These are phyloP conservation scores for Agrochola macilenta DNA, from an alignment of 2,888 invertebrate genomes.

Conservation along the genomic window DNA sequence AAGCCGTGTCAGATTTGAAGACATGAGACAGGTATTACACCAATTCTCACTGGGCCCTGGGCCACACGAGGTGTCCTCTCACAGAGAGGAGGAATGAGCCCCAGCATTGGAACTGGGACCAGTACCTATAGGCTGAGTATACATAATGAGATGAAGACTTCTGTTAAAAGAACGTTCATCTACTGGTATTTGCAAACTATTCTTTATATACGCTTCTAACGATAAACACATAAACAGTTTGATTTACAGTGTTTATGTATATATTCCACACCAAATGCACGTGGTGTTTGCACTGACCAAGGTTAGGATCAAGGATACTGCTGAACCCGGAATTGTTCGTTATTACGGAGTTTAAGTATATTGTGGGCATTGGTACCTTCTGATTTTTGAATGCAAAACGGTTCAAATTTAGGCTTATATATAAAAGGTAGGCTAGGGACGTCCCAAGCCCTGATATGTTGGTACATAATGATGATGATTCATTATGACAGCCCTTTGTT, in stretches of 20 bases:
- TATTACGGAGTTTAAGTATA: not conserved
- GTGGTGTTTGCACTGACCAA: slow-evolving; percentile 23
- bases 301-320: slow-evolving; percentile 32
- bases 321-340: not conserved
- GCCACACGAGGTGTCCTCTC: too few species aligned
- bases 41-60: not conserved
- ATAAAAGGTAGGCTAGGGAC: not conserved
- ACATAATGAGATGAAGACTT: not conserved
- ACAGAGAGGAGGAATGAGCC: not conserved
- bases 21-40: not conserved
- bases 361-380: too few species aligned
- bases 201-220: not conserved
- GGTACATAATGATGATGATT: not conserved
- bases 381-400: not conserved
- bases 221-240: slow-evolving; percentile 15
- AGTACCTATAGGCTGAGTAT: not conserved
- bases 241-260: slow-evolving; percentile 21
- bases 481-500: not conserved
- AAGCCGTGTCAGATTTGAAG: not conserved
- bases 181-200: not conserved
- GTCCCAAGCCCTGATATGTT: not conserved
- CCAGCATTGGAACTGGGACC: not conserved
- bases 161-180: not conserved
- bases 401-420: too few species aligned
- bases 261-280: slow-evolving; percentile 10